Conservation (phyloP, 1,140 invertebrate genomes). For the Hylaeus anthracinus region DNA sequence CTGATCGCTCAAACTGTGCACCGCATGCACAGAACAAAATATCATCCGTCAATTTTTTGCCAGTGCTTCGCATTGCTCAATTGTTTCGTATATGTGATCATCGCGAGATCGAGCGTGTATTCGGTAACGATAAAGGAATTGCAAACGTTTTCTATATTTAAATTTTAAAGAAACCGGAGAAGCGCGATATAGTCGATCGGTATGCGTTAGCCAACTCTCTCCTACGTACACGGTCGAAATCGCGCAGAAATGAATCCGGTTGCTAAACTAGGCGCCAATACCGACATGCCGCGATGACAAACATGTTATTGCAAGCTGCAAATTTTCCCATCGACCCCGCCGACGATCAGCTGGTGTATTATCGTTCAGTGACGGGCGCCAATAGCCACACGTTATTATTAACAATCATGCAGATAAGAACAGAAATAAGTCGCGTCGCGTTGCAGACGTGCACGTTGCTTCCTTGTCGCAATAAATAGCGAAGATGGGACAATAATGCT, state of each 20-base stretch:
- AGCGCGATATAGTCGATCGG: too few relatives aligned
- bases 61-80: too few relatives aligned
- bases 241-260: conserved; percentile 1
- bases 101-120: too few relatives aligned
- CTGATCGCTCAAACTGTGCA: too few relatives aligned
- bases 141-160: too few relatives aligned
- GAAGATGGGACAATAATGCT: background rate
- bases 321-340: background rate
- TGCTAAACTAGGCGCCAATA: background rate
- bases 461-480: conserved; percentile 23
- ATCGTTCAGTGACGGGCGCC: background rate
- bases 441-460: background rate
- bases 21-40: too few relatives aligned
- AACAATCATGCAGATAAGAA: conserved; percentile 15
- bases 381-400: conserved; percentile 9
- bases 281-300: background rate
- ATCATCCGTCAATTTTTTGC: too few relatives aligned
- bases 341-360: background rate
- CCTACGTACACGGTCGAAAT: too few relatives aligned
- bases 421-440: background rate
- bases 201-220: too few relatives aligned
- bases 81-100: too few relatives aligned
- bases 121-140: too few relatives aligned
- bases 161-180: too few relatives aligned
- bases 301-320: conserved; percentile 19